A percentile compares a stretch with the other conserved stretches of the same genome.
phyloP scores from a whole-genome alignment of 2,888 invertebrate species.

The Drosophila dives region DNA sequence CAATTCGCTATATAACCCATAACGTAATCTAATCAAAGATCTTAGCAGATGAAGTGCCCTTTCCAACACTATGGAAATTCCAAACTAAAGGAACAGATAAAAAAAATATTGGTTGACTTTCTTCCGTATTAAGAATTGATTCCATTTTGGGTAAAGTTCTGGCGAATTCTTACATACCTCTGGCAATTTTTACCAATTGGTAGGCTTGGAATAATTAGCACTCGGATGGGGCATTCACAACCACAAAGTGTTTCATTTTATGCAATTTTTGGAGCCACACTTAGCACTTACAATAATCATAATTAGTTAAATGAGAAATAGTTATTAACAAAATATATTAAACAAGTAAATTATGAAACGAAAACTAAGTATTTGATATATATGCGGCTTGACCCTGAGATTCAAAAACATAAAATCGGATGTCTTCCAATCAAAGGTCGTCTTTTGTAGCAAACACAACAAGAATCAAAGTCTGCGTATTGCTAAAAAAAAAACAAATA shows the following conservation, averaged over 20 bases:
- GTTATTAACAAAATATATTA: conserved; percentile 67
- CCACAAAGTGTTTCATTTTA: conserved; percentile 72
- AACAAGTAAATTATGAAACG: conserved; percentile 51
- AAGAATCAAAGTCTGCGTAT: conserved; percentile 81
- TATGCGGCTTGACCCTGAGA: conserved; percentile 85
- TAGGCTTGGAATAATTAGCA: conserved; percentile 1
- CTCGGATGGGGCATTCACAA: conserved; percentile 40
- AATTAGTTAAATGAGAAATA: conserved; percentile 75
- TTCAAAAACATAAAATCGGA: conserved; percentile 85
- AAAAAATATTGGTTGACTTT: background rate
- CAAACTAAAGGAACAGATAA: background rate
- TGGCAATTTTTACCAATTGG: background rate
- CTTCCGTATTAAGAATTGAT: background rate
- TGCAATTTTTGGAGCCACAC: conserved; percentile 66
- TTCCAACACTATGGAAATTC: conserved; percentile 21
- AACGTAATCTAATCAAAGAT: conserved; percentile 19
- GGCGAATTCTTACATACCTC: too few relatives aligned
- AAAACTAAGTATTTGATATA: conserved; percentile 63
- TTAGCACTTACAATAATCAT: conserved; percentile 71
- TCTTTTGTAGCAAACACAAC: conserved; percentile 83
- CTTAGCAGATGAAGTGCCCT: conserved; percentile 34
- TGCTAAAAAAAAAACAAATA: conserved; percentile 57
- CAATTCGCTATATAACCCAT: conserved; percentile 31
- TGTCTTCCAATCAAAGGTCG: conserved; percentile 85
- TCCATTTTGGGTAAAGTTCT: background rate